These are phyloP conservation scores for Sepioteuthis lessoniana DNA, from an alignment of 2,888 invertebrate genomes.

Conservation along the genomic window DNA sequence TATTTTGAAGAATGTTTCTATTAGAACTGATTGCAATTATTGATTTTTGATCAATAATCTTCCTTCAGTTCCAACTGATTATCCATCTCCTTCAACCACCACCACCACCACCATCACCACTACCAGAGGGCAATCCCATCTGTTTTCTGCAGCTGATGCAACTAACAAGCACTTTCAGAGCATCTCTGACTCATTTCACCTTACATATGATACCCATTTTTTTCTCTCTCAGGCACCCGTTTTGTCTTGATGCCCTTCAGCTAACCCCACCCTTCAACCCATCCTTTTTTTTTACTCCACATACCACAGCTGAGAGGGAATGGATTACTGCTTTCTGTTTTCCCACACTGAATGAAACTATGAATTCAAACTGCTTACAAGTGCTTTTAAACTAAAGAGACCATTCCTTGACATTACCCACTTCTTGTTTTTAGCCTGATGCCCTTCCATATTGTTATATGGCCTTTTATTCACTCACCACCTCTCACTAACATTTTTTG, in stretches of 20 bases:
- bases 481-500: background rate
- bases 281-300: background rate
- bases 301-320: background rate
- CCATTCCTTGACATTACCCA: background rate
- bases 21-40: too few species aligned
- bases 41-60: too few species aligned
- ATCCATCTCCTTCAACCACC: too few species aligned
- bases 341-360: background rate
- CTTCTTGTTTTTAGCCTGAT: background rate
- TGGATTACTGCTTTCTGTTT: background rate
- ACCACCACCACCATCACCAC: too few species aligned
- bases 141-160: conserved; percentile 33
- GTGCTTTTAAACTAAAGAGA: background rate
- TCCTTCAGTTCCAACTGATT: too few species aligned
- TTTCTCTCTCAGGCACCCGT: background rate
- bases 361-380: background rate
- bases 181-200: conserved; percentile 23
- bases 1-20: too few species aligned
- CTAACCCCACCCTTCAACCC: background rate
- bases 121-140: background rate
- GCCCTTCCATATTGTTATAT: background rate
- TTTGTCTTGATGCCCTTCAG: background rate
- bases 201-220: background rate
- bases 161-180: background rate
- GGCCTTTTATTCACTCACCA: background rate